phyloP scores from a whole-genome alignment of 2,797 vertebrate genomes.

The Hyperoplus lanceolatus region DNA sequence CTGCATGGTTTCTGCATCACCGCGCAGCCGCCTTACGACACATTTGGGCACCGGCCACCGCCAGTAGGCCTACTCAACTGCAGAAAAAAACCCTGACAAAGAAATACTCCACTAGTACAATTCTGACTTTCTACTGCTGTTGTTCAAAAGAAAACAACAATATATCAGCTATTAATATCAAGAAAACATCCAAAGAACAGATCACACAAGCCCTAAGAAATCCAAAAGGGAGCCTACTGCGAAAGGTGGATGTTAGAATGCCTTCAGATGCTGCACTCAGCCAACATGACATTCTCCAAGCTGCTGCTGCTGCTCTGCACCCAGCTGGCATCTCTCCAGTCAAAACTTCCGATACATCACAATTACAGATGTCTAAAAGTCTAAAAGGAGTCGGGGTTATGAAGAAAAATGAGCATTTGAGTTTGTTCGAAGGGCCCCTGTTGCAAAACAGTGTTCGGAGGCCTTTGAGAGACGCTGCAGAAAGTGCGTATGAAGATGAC shows the following conservation, averaged over 20 bases:
- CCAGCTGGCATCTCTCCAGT: conserved; percentile 16
- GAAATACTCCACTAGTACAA: conserved; percentile 1
- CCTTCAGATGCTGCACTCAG: not conserved
- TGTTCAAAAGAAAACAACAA: not conserved
- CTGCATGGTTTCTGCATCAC: conserved; percentile 43
- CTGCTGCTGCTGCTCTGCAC: conserved; percentile 7
- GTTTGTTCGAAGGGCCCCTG: not conserved
- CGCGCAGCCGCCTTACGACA: conserved; percentile 11
- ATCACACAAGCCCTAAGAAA: not conserved
- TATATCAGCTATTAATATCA: conserved; percentile 11
- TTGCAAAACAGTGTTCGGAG: conserved; percentile 1
- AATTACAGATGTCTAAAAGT: not conserved
- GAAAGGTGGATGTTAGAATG: not conserved
- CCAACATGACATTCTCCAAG: conserved; percentile 25
- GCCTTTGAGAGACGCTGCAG: conserved; percentile 38
- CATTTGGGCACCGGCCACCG: conserved; percentile 18
- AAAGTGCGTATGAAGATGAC: conserved; percentile 13
- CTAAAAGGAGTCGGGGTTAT: not conserved
- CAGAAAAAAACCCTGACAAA: conserved; percentile 45
- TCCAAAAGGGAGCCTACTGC: not conserved
- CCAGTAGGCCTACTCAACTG: conserved; percentile 16
- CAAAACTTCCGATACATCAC: conserved; percentile 21
- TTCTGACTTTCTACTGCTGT: conserved; percentile 17
- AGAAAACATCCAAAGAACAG: conserved; percentile 1
- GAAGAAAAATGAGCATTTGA: conserved; percentile 25